These are phyloP conservation scores for Mormyrus proboscirostris DNA, from an alignment of 2,797 vertebrate genomes.

Conservation along the genomic window DNA sequence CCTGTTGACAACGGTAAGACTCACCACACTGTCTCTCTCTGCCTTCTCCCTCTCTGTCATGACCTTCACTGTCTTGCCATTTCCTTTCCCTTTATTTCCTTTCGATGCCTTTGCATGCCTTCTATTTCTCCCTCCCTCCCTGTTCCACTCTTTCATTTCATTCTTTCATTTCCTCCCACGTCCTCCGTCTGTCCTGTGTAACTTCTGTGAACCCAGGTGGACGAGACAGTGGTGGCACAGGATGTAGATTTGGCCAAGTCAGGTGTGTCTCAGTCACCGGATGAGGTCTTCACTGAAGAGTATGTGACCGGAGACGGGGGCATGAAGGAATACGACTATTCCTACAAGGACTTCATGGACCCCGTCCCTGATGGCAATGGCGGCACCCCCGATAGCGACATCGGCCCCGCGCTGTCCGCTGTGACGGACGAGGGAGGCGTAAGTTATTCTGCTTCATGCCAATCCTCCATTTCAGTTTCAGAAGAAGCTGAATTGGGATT, in stretches of 20 bases:
- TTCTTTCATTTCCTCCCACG: background rate
- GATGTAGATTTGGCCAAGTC: constrained; percentile 56
- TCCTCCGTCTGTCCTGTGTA: constrained; percentile 6
- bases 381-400: constrained; percentile 57
- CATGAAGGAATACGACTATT: constrained; percentile 76
- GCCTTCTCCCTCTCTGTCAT: constrained; percentile 11
- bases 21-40: constrained; percentile 51
- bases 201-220: constrained; percentile 46
- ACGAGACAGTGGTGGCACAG: constrained; percentile 47
- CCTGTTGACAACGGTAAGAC: constrained; percentile 60
- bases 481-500: background rate
- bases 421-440: constrained; percentile 80
- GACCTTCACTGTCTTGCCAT: background rate
- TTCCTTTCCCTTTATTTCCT: background rate
- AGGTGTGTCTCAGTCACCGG: constrained; percentile 50
- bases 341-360: constrained; percentile 77
- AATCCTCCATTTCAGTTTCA: constrained; percentile 46
- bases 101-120: background rate
- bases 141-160: background rate
- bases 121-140: constrained; percentile 6
- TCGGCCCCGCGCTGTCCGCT: constrained; percentile 78
- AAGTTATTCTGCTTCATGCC: constrained; percentile 59
- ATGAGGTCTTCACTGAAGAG: constrained; percentile 69
- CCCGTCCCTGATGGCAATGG: constrained; percentile 56
- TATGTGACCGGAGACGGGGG: constrained; percentile 65